Evolutionary conservation across 2,888 invertebrate genomes (phyloP), one percentile per base, ranked within the genome.

Genomic region (Leucoma salicis): DNA sequence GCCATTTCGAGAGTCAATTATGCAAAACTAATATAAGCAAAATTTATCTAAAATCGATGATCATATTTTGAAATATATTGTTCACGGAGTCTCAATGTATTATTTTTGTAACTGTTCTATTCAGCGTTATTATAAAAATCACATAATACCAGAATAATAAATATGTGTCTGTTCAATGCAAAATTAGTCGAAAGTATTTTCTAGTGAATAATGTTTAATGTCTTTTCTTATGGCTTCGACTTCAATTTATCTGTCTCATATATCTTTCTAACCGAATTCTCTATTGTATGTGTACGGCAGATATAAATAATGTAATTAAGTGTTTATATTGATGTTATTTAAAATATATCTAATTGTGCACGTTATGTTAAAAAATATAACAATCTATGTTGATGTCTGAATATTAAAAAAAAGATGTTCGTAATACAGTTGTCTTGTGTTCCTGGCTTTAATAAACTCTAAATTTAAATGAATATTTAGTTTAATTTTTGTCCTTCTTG

Each of bases 401-500:
- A 44, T 53, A 49, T 64, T 65, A 62, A 72, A 50, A 61, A 64
- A 66, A 60, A 53, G 21, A 70, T 47, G 45, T 57, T 48, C 15
- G 68, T 78, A 70, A 72, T n/a, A n/a, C n/a, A 64, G 67, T 70
- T 75, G 62, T 76, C 73, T 78, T 82, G 82, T 83, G 86, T 85
- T 85, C 80, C 78, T 83, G 82, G 86, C 81, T 84, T 85, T 79
- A 83, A 84, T 80, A 80, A 85, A 87, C 65, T 77, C 66, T 78
- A 70, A 74, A 71, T 69, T 47, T 49, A 49, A 53, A 48, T 53
- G 53, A 57, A 48, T 61, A 58, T 38, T 21, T 42, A 29, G 31
- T 42, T 12, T 18, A 25, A 33, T 36, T 32, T 6, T n/a, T n/a
- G n/a, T n/a, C n/a, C n/a, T n/a, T n/a, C n/a, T n/a, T n/a, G n/a